These are phyloP conservation scores for Kryptolebias marmoratus DNA, from an alignment of 2,113 vertebrate genomes.

Conservation along the genomic window DNA sequence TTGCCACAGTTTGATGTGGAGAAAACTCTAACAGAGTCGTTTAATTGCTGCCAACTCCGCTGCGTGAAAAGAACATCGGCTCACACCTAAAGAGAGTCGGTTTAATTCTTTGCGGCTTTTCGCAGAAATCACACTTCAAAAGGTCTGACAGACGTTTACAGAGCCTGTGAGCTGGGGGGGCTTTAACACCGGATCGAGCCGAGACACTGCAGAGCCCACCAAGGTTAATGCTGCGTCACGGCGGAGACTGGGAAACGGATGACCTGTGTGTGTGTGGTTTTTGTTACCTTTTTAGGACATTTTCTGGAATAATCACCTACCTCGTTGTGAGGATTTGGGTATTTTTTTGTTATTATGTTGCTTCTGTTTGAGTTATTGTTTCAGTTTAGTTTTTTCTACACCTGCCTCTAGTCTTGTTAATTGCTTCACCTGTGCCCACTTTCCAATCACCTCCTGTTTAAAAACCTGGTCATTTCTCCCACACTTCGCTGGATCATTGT, in stretches of 20 bases:
- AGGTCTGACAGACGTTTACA: slow-evolving; percentile 19
- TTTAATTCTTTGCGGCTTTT: slow-evolving; percentile 18
- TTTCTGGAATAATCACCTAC: no score
- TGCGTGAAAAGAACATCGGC: slow-evolving; percentile 19
- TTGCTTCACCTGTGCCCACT: no score
- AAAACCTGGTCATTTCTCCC: no score
- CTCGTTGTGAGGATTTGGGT: no score
- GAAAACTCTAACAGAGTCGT: slow-evolving; percentile 7
- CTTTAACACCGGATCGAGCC: slow-evolving; percentile 41
- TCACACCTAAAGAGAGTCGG: slow-evolving; percentile 37
- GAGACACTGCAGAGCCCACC: slow-evolving; percentile 34
- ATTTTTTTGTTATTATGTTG: no score
- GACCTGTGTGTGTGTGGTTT: slow-evolving; percentile 21
- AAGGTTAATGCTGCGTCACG: slow-evolving; percentile 44
- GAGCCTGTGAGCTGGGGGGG: slow-evolving; percentile 28
- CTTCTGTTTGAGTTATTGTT: no score
- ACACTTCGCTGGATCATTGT: no score
- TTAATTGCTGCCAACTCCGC: not conserved
- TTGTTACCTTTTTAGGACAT: not conserved
- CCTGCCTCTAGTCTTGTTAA: no score
- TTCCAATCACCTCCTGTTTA: no score
- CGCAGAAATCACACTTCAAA: slow-evolving; percentile 30
- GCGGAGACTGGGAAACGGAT: slow-evolving; percentile 12
- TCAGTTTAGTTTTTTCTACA: no score
- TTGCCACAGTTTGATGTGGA: slow-evolving; percentile 15